phyloP scores from a whole-genome alignment of 1,140 invertebrate genomes.

The Drosophila tropicalis region DNA sequence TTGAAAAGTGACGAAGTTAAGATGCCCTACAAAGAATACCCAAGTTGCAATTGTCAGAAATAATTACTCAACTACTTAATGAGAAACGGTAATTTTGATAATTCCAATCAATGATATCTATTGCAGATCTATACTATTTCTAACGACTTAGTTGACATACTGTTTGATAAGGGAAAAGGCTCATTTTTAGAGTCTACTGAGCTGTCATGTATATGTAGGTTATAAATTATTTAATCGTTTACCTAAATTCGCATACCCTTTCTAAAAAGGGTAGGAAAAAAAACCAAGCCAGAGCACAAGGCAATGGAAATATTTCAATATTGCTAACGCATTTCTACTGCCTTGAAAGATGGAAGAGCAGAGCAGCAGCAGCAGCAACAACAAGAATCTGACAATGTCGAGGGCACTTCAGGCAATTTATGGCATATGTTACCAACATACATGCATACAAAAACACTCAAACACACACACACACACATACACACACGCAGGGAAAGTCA shows the following conservation, averaged over 20 bases:
- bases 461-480: conserved; percentile 7
- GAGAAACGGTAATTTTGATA: no score
- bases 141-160: no score
- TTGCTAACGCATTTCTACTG: conserved; percentile 64
- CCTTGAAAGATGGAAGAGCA: conserved; percentile 46
- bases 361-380: conserved; percentile 9
- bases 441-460: conserved; percentile 11
- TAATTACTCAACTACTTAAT: no score
- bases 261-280: conserved; percentile 9
- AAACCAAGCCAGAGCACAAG: conserved; percentile 10
- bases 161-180: no score
- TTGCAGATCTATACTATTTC: no score
- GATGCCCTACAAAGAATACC: not conserved
- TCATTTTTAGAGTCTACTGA: no score
- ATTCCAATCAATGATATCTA: no score
- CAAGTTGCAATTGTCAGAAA: no score
- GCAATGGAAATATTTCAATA: conserved; percentile 73
- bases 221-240: no score
- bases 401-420: conserved; percentile 76
- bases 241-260: not conserved
- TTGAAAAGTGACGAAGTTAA: not conserved
- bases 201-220: no score
- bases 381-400: conserved; percentile 50
- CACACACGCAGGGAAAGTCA: conserved; percentile 13
- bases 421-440: conserved; percentile 73